These are phyloP conservation scores for Prochilodus magdalenae DNA, from an alignment of 2,113 vertebrate genomes.

Conservation along the genomic window DNA sequence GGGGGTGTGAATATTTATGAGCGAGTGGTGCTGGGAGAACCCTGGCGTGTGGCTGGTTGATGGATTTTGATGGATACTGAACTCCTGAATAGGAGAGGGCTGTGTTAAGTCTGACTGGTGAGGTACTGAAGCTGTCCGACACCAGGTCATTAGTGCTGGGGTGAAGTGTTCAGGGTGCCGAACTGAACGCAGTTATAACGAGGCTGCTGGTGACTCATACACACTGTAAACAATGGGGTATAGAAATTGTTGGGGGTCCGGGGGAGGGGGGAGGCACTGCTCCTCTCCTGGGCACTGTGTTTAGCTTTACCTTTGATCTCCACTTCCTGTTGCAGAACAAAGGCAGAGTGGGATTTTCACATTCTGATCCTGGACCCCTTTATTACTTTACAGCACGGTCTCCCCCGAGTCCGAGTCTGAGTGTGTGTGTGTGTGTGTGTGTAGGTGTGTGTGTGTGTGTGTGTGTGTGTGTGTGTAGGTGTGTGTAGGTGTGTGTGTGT, in stretches of 20 bases:
- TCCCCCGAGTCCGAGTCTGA: neutral
- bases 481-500: neutral
- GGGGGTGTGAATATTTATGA: no score
- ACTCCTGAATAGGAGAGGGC: no score
- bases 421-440: neutral
- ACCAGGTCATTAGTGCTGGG: no score
- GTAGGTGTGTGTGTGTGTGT: neutral
- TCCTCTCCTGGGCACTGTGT: neutral
- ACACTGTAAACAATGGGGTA: neutral
- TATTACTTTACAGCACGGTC: neutral
- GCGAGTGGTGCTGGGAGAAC: no score
- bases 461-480: neutral
- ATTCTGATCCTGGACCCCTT: neutral
- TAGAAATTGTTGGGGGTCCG: no score
- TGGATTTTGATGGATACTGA: no score
- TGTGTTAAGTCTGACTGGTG: no score
- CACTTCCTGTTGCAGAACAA: neutral
- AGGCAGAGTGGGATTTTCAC: neutral
- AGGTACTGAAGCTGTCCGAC: no score
- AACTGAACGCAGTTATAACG: neutral
- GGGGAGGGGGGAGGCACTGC: neutral
- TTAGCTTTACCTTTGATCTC: constrained; percentile 20
- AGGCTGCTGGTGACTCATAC: neutral
- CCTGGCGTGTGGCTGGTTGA: no score
- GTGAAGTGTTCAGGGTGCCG: no score